phyloP scores from a whole-genome alignment of 2,113 vertebrate species.

The Nansenia antarctica region DNA sequence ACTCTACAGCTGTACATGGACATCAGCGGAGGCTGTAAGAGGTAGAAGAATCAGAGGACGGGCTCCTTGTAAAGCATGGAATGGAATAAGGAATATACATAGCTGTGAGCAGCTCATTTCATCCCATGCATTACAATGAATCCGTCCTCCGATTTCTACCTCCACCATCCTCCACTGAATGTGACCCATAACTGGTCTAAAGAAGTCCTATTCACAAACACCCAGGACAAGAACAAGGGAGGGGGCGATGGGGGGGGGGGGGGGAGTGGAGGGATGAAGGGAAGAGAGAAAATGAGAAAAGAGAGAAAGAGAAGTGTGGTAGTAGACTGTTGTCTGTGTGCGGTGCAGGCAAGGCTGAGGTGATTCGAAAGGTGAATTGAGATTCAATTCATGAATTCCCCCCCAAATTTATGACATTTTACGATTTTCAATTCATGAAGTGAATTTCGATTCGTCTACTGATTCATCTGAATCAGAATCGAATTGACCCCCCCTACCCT shows the following conservation, averaged over 20 bases:
- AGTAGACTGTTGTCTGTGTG: not conserved
- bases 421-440: not conserved
- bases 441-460: not conserved
- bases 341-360: not conserved
- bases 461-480: not conserved
- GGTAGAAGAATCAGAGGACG: too few relatives aligned
- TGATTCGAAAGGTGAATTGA: not conserved
- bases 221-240: slow-evolving; percentile 18
- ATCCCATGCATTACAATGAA: too few relatives aligned
- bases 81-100: too few relatives aligned
- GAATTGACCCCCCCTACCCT: not conserved
- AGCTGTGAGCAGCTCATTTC: too few relatives aligned
- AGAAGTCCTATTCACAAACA: slow-evolving; percentile 25
- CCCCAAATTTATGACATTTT: not conserved
- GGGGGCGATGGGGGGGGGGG: not conserved
- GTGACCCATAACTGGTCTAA: slow-evolving; percentile 33
- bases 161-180: too few relatives aligned
- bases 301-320: slow-evolving; percentile 8
- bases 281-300: not conserved
- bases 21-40: too few relatives aligned
- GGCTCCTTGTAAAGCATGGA: too few relatives aligned
- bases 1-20: slow-evolving; percentile 75
- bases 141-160: too few relatives aligned
- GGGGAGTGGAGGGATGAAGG: slow-evolving; percentile 10
- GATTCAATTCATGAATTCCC: not conserved